phyloP scores from a whole-genome alignment of 2,888 invertebrate species.

The Apocheima hispidaria region DNA sequence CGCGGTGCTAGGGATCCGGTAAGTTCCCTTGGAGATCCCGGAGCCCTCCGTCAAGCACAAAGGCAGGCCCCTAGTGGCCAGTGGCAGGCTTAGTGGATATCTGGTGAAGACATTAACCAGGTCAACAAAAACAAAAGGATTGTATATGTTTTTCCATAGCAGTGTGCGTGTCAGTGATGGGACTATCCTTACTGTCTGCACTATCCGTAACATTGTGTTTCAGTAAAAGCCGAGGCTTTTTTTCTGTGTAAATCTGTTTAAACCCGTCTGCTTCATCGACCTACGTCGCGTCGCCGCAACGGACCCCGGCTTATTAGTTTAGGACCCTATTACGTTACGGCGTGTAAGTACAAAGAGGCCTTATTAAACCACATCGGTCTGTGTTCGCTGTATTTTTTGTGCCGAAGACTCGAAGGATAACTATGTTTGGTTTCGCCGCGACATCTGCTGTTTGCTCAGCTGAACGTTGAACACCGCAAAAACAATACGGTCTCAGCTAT shows the following conservation, averaged over 20 bases:
- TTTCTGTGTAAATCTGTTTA: conserved; percentile 74
- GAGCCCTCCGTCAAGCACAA: too few species aligned
- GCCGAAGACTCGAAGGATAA: conserved; percentile 61
- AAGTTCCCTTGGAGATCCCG: too few species aligned
- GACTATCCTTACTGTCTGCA: conserved; percentile 15
- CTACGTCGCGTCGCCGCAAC: conserved; percentile 58
- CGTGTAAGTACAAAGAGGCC: conserved; percentile 72
- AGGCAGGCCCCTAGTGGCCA: too few species aligned
- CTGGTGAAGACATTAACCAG: too few species aligned
- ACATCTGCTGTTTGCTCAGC: conserved; percentile 73
- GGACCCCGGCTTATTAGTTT: conserved; percentile 77
- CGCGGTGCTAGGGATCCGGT: too few species aligned
- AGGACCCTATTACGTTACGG: conserved; percentile 77
- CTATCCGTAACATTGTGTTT: conserved; percentile 14
- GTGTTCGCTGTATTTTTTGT: conserved; percentile 60
- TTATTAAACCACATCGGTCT: conserved; percentile 68
- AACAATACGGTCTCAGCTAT: conserved; percentile 59
- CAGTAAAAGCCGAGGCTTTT: conserved; percentile 53
- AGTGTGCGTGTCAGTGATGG: neutral
- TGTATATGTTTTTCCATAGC: too few species aligned
- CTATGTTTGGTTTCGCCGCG: conserved; percentile 68
- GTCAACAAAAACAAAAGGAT: too few species aligned
- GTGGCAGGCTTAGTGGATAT: too few species aligned
- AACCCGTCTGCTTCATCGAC: conserved; percentile 66
- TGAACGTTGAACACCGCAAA: conserved; percentile 60